Evolutionary conservation across 2,113 vertebrate species (phyloP), one percentile per base, ranked within the genome.

Genomic region (Ptychochromis oligacanthus): DNA sequence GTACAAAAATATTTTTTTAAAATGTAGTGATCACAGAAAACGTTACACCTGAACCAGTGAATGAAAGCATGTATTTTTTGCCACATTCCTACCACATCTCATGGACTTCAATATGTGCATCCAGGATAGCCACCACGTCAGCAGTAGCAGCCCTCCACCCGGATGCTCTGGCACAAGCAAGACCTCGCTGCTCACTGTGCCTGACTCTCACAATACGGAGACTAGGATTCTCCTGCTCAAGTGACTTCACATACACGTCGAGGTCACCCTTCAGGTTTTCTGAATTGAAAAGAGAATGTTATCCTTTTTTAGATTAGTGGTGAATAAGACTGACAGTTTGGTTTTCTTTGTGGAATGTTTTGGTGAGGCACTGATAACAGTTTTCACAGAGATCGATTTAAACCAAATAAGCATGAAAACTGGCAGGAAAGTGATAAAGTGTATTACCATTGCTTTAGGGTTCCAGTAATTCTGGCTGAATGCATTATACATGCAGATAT

Each of bases 101-200:
- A 5, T 96, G 95, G 56, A 96, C 96, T 92, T 97, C 96, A 13
- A 96, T 83, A 77, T 96, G 96, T 4, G 95, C 95, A 38, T 97
- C 96, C 83, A 96, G 77, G 76, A 97, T 96, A 52, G 95, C 95
- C 4, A 96, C 95, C 72, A 96, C 95, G 0, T 97, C 96, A 0
- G 95, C 96, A 0, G 79, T 90, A 14, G 96, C 93, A 3, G 86
- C 93, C 79, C 89, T 87, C 93, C 92, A 95, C 10, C 95, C 96
- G 2, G 95, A 95, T 6, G 93, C 87, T 13, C 89, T 88, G 36
- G 95, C 93, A 22, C 82, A 60, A 5, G 95, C 76, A 1, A 97
- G 92, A 0, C 96, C 96, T 84, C 64, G 74, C 80, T 94, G 95
- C 83, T 92, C 52, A 0, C 6, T 75, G 77, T 97, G 95, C 18